Base-by-base conservation (phyloP, 2,888 invertebrate species). In the Eristalinus aeneus region DNA sequence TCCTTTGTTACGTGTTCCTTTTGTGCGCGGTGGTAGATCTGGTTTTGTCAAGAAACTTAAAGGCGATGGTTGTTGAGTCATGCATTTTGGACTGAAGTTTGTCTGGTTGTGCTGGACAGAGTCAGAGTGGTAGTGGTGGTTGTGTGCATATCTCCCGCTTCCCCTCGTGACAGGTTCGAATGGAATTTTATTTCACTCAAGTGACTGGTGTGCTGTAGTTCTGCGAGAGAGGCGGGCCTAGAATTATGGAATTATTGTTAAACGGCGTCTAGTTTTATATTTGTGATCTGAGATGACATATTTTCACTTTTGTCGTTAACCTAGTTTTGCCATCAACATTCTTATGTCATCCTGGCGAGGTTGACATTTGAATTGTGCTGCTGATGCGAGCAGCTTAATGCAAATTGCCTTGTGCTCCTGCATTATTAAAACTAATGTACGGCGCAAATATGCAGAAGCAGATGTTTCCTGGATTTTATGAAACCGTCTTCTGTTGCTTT, bases 61-160 rank as follows among this genome's bases (percentile, higher is more conserved):
- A 53, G 34, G 36, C 39, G 39, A n/a, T n/a, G 39, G 11, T 12
- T 20, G 74, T 54, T 84, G 83, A 84, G 69, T 84, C 79, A 84
- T 77, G 54, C n/a, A 56, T 27, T 56, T 22, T 2, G 56, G 56
- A 10, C 12, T 22, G 36, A 60, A 27, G 68, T 53, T 34, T 8
- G 16, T 58, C 16, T 32, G 34, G n/a, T 10, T 12, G 31, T 39
- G 34, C 27, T 39, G 34, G 39, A 56, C 27, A 34, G 8, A n/a
- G 27, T 63, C 32, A n/a, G 11, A 65, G 39, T 31, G 53, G 39
- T 4, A 11, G 36, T 60, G 11, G 31, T 20, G 23, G n/a, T n/a
- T 65, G 32, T 20, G 27, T 39, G 67, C 16, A 8, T 46, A n/a
- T 5, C 46, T 1, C 46, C 16, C 46, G 0, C 9, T 16, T 63